A percentile compares a stretch with the other conserved stretches of the same genome.
Evolutionary conservation across 2,888 invertebrate genomes (phyloP).

Genomic region (Selenia dentaria): DNA sequence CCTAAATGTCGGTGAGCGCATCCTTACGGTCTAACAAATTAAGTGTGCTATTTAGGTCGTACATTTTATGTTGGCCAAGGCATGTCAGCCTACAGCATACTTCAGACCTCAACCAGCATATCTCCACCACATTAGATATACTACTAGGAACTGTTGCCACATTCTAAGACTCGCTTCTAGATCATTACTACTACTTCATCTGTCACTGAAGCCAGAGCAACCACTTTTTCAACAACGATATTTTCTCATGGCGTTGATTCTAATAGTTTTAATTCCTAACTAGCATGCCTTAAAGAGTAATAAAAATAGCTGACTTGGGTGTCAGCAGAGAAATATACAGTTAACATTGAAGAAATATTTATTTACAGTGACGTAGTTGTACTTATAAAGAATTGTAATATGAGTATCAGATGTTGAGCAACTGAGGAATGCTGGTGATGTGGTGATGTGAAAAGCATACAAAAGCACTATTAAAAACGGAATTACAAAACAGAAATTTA

Average conservation of each 20-base stretch:
- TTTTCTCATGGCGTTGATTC: constrained; percentile 35
- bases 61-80: background rate
- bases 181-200: background rate
- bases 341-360: constrained; percentile 11
- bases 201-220: constrained; percentile 5
- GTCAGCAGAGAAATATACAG: constrained; percentile 17
- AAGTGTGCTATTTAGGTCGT: background rate
- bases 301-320: constrained; percentile 30
- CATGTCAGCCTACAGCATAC: constrained; percentile 39
- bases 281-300: constrained; percentile 20
- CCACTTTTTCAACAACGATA: constrained; percentile 29
- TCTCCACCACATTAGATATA: constrained; percentile 49
- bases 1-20: too few species aligned
- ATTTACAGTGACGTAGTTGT: constrained; percentile 2
- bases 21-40: too few species aligned
- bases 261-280: constrained; percentile 26
- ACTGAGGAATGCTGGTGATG: too few species aligned
- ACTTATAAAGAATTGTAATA: constrained; percentile 1
- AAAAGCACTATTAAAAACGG: too few species aligned
- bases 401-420: background rate
- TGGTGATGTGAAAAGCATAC: background rate
- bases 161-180: constrained; percentile 17
- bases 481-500: too few species aligned
- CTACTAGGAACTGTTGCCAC: constrained; percentile 51
- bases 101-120: constrained; percentile 43